These are phyloP conservation scores for Kobus ellipsiprymnus DNA, from an alignment of 2,113 vertebrate species.

Conservation along the genomic window DNA sequence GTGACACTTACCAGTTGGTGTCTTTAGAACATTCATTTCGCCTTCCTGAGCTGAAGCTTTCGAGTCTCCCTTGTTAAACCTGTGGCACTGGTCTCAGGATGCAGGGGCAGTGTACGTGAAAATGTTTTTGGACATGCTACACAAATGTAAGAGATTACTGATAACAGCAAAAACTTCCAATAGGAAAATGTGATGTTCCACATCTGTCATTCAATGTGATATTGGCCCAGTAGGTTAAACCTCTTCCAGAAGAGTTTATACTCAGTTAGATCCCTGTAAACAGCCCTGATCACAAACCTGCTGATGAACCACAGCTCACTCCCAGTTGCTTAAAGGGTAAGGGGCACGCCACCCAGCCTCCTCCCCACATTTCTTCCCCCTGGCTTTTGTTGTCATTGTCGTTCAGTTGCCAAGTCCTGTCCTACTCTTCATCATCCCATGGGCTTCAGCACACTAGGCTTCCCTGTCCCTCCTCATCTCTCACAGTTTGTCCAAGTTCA, in stretches of 20 bases:
- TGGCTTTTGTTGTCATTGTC: fast-evolving
- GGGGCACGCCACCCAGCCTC: fast-evolving
- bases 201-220: not conserved
- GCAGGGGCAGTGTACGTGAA: not conserved
- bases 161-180: not conserved
- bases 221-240: not conserved
- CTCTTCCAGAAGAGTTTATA: not conserved
- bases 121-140: not conserved
- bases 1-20: not conserved
- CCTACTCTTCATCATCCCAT: not conserved
- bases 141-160: not conserved
- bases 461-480: not conserved
- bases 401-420: not conserved
- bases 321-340: too few relatives aligned
- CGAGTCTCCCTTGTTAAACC: not conserved
- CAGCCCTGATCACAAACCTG: not conserved
- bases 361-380: not conserved
- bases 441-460: not conserved
- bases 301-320: not conserved
- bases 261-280: not conserved
- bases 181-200: not conserved
- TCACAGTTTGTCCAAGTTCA: not conserved
- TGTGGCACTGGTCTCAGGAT: not conserved
- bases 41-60: not conserved
- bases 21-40: not conserved